These are phyloP conservation scores for Pardalotus punctatus DNA, from an alignment of 2,113 vertebrate genomes.

Conservation along the genomic window DNA sequence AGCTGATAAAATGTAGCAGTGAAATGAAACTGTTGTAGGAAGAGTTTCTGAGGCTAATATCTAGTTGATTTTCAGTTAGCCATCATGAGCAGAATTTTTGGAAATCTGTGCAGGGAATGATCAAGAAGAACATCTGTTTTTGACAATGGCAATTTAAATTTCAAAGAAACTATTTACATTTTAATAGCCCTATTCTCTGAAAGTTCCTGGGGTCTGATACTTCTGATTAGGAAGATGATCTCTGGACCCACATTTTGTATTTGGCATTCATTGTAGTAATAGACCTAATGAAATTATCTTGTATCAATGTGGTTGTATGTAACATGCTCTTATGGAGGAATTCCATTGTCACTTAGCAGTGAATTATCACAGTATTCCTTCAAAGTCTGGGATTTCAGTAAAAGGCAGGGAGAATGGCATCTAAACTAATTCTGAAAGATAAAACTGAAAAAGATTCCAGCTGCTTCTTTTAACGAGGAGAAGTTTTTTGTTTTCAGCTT, in stretches of 20 bases:
- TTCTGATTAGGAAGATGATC: slow-evolving; percentile 32
- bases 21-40: neutral
- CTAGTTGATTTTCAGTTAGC: neutral
- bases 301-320: neutral
- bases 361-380: neutral
- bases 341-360: neutral
- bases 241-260: neutral
- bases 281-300: slow-evolving; percentile 36
- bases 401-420: neutral
- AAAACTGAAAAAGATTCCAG: neutral
- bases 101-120: neutral
- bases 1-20: neutral
- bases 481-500: neutral
- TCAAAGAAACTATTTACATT: slow-evolving; percentile 30
- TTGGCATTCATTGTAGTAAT: slow-evolving; percentile 2
- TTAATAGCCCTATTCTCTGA: neutral
- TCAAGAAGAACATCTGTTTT: neutral
- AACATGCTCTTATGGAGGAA: neutral
- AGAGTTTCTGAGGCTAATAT: neutral
- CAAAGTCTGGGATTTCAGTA: neutral
- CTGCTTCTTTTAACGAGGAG: neutral
- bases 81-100: neutral
- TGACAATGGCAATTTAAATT: slow-evolving; percentile 13
- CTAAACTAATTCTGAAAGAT: neutral
- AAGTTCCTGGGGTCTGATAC: slow-evolving; percentile 2